These are phyloP conservation scores for Drosophila pachea DNA, from an alignment of 1,140 invertebrate species.

Conservation along the genomic window DNA sequence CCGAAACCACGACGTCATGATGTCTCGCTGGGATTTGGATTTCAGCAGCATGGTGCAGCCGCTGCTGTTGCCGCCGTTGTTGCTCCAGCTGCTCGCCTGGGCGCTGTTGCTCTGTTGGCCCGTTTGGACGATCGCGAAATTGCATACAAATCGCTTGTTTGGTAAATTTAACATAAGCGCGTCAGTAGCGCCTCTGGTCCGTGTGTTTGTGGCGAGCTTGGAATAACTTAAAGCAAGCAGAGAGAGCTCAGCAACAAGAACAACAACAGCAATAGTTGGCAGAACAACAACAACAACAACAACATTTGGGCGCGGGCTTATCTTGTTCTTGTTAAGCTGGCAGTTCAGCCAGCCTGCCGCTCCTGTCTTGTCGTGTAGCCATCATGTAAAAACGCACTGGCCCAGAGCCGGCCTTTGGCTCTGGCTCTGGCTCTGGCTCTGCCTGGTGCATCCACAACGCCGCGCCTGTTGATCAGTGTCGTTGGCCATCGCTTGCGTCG, in stretches of 20 bases:
- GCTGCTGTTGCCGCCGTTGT: background rate
- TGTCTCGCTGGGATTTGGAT: slow-evolving; percentile 78
- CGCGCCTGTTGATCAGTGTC: slow-evolving; percentile 74
- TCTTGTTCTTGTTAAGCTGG: slow-evolving; percentile 60
- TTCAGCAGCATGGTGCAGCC: slow-evolving; percentile 40
- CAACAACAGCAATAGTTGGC: no score
- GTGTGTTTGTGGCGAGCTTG: slow-evolving; percentile 63
- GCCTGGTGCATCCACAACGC: slow-evolving; percentile 46
- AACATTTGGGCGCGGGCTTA: slow-evolving; percentile 38
- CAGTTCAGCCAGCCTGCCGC: slow-evolving; percentile 40
- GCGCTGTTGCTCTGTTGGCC: background rate
- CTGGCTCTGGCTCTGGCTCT: slow-evolving; percentile 4
- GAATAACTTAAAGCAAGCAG: slow-evolving; percentile 68
- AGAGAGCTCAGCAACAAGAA: slow-evolving; percentile 22
- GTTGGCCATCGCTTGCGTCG: slow-evolving; percentile 26
- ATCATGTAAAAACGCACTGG: slow-evolving; percentile 69
- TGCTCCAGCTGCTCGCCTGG: background rate
- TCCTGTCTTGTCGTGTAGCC: slow-evolving; percentile 68
- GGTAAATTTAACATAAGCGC: slow-evolving; percentile 77
- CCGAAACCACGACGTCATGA: slow-evolving; percentile 74
- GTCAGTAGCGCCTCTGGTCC: slow-evolving; percentile 73
- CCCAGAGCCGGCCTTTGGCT: slow-evolving; percentile 12
- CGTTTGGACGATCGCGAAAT: slow-evolving; percentile 58
- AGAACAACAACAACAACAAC: slow-evolving; percentile 18
- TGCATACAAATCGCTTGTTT: slow-evolving; percentile 78